Conservation (phyloP, 2,113 vertebrate species). For the Corydoras maculifer region DNA sequence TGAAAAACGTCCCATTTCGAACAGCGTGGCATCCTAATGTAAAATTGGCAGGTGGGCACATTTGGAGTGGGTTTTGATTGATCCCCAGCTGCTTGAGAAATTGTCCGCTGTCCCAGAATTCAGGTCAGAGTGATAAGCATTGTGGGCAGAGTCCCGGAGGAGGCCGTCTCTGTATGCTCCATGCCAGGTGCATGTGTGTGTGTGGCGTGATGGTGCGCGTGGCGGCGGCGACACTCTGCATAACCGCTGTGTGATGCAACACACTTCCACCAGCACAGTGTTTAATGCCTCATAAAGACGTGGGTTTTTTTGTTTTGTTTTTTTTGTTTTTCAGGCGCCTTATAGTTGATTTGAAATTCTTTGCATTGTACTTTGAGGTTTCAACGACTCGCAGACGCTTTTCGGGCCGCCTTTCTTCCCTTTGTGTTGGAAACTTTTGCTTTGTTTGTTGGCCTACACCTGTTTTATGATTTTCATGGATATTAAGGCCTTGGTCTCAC, state of each 20-base stretch:
- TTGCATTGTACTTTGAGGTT: too few relatives aligned
- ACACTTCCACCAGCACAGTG: not conserved
- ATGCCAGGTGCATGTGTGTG: slow-evolving; percentile 52
- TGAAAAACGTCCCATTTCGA: slow-evolving; percentile 67
- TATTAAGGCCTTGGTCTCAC: too few relatives aligned
- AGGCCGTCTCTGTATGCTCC: slow-evolving; percentile 34
- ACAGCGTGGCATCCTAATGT: slow-evolving; percentile 70
- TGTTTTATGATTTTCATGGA: too few relatives aligned
- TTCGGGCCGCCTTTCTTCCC: too few relatives aligned
- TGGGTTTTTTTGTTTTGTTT: too few relatives aligned
- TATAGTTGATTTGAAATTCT: too few relatives aligned
- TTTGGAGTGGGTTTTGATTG: slow-evolving; percentile 71
- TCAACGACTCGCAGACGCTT: too few relatives aligned
- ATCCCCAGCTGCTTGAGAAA: slow-evolving; percentile 74
- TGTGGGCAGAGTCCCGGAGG: slow-evolving; percentile 50
- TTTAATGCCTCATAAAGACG: not conserved
- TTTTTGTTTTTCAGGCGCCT: too few relatives aligned
- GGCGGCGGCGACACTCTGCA: not conserved
- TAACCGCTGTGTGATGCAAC: slow-evolving; percentile 12
- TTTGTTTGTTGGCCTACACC: too few relatives aligned
- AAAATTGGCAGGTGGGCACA: slow-evolving; percentile 72
- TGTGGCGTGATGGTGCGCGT: not conserved
- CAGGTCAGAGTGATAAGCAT: slow-evolving; percentile 75
- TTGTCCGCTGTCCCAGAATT: slow-evolving; percentile 70
- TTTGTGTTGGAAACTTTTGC: too few relatives aligned